Evolutionary conservation across 2,888 invertebrate genomes (phyloP).

Genomic region (Leptopterna dolabrata): DNA sequence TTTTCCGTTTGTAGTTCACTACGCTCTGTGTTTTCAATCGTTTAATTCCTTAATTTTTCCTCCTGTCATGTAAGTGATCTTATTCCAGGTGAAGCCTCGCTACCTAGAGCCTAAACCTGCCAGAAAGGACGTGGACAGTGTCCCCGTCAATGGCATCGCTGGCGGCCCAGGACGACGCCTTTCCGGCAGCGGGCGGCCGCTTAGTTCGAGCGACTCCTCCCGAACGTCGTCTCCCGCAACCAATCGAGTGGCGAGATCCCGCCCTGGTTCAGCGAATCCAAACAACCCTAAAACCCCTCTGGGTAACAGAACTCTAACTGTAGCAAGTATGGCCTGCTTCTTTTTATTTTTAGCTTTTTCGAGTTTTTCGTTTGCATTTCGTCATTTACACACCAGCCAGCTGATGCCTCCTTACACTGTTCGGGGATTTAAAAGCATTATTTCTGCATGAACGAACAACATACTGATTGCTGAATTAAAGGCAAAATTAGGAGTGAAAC

Average conservation of each 20-base stretch:
- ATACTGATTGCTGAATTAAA: too few relatives aligned
- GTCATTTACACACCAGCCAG: not conserved
- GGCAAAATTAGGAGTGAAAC: too few relatives aligned
- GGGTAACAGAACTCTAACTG: slow-evolving; percentile 23
- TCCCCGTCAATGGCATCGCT: slow-evolving; percentile 35
- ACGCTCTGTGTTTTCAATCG: too few relatives aligned
- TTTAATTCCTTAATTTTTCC: too few relatives aligned
- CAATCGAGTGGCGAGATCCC: slow-evolving; percentile 65
- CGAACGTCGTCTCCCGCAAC: slow-evolving; percentile 77
- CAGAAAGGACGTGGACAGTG: slow-evolving; percentile 52
- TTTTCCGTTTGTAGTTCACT: not conserved
- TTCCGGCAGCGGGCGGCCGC: slow-evolving; percentile 68
- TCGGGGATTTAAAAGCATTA: too few relatives aligned
- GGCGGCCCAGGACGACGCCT: slow-evolving; percentile 62
- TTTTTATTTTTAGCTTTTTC: not conserved
- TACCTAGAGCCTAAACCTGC: slow-evolving; percentile 72
- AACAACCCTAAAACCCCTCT: slow-evolving; percentile 55
- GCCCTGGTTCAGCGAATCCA: slow-evolving; percentile 25
- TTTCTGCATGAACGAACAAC: too few relatives aligned
- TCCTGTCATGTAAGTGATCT: too few relatives aligned
- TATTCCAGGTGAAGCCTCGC: slow-evolving; percentile 70
- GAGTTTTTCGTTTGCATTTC: not conserved
- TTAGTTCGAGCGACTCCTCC: slow-evolving; percentile 76
- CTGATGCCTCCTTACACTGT: not conserved
- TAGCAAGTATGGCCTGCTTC: slow-evolving; percentile 35